Conservation (phyloP, 2,113 vertebrate species). For the Phoxinus phoxinus region DNA sequence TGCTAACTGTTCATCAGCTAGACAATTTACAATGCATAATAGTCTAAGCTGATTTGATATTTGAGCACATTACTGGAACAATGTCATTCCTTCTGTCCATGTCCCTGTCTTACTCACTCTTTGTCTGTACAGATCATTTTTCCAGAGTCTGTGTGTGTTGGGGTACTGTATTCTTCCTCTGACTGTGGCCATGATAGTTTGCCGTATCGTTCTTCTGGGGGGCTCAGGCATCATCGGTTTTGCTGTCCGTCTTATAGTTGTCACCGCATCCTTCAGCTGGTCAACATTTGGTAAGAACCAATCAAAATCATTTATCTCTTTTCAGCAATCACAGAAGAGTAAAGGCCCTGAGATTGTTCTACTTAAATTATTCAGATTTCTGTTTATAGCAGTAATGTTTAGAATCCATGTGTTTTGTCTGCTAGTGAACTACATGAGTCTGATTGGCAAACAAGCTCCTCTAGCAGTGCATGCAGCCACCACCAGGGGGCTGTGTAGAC, state of each 20-base stretch:
- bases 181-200: conserved; percentile 88
- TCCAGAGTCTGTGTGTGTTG: conserved; percentile 96
- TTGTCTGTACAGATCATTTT: conserved; percentile 84
- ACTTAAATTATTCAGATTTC: not conserved
- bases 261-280: conserved; percentile 88
- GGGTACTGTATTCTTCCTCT: conserved; percentile 95
- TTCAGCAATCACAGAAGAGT: not conserved
- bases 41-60: not conserved
- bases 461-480: not conserved
- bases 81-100: not conserved
- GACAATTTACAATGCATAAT: not conserved
- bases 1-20: not conserved
- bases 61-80: not conserved
- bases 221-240: conserved; percentile 75
- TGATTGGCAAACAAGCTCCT: not conserved
- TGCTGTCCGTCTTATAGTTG: conserved; percentile 83
- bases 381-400: not conserved
- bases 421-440: not conserved
- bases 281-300: conserved; percentile 85
- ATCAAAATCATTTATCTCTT: not conserved
- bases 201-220: conserved; percentile 85
- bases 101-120: conserved; percentile 33
- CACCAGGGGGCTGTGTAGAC: conserved; percentile 49
- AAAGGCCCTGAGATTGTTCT: not conserved
- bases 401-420: not conserved